Percentiles rank a stretch among this genome's conserved stretches.
Conservation (phyloP, 2,888 invertebrate genomes). For the Hydrotaea cyrtoneurina region DNA sequence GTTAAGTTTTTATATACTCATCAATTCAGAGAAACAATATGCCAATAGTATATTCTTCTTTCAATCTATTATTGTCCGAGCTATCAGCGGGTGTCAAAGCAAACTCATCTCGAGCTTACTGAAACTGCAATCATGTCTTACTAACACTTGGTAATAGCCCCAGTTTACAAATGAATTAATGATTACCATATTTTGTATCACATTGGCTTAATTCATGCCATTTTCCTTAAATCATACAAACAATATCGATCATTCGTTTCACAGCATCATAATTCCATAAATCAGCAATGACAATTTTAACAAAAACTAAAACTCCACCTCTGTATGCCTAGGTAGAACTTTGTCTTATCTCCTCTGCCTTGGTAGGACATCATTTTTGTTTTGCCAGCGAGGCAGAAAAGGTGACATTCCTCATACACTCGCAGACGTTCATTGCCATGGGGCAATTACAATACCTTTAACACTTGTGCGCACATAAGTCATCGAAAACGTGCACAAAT, state of each 20-base stretch:
- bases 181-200: no score
- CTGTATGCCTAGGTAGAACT: background rate
- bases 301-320: no score
- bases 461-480: constrained; percentile 64
- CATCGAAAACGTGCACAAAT: constrained; percentile 58
- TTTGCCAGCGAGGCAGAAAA: background rate
- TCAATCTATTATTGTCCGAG: no score
- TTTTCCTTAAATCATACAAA: background rate
- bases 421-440: constrained; percentile 26
- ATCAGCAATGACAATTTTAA: background rate
- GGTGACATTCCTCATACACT: constrained; percentile 57
- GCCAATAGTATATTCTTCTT: no score
- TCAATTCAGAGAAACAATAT: no score
- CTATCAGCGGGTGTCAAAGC: no score
- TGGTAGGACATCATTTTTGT: background rate
- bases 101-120: no score
- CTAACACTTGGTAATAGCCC: no score
- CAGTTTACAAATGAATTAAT: no score
- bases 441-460: constrained; percentile 66
- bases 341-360: background rate
- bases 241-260: background rate
- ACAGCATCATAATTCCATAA: background rate
- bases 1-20: no score
- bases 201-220: background rate
- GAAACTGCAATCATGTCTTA: no score